These are phyloP conservation scores for Bellardia pandia DNA, from an alignment of 2,888 invertebrate species.

Conservation along the genomic window DNA sequence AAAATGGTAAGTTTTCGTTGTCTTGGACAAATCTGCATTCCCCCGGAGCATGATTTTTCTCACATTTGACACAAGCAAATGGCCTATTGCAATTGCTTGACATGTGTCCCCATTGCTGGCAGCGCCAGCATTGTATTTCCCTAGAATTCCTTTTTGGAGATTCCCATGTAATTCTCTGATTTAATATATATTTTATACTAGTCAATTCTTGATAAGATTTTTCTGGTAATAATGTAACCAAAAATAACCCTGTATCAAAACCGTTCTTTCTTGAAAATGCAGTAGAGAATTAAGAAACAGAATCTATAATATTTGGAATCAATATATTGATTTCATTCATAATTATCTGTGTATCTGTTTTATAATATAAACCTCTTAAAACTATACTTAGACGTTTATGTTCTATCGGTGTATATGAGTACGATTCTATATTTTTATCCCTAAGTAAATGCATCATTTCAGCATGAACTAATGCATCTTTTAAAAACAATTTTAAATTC, in stretches of 20 bases:
- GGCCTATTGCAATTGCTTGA: conserved; percentile 9
- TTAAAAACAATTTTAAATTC: conserved; percentile 45
- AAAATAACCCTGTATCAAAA: not conserved
- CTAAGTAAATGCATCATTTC: conserved; percentile 39
- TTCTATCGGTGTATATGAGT: conserved; percentile 20
- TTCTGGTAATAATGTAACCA: not conserved
- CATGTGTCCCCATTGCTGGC: not conserved
- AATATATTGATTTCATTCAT: not conserved
- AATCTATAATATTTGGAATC: conserved; percentile 26
- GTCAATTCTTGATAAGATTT: not conserved
- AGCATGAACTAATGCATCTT: conserved; percentile 35
- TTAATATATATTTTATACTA: not conserved
- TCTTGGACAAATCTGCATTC: not conserved
- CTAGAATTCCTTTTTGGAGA: not conserved
- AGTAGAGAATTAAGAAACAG: conserved; percentile 32
- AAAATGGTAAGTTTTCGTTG: conserved; percentile 5
- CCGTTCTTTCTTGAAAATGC: conserved; percentile 14
- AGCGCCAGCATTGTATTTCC: not conserved
- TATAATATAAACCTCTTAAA: conserved; percentile 23
- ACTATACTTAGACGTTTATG: conserved; percentile 26
- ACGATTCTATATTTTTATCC: conserved; percentile 30
- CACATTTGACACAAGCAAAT: conserved; percentile 18
- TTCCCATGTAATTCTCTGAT: conserved; percentile 1
- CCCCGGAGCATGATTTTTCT: not conserved
- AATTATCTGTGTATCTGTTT: conserved; percentile 23